These are phyloP conservation scores for Enteromius fasciolatus DNA, from an alignment of 2,797 vertebrate species.

Conservation along the genomic window DNA sequence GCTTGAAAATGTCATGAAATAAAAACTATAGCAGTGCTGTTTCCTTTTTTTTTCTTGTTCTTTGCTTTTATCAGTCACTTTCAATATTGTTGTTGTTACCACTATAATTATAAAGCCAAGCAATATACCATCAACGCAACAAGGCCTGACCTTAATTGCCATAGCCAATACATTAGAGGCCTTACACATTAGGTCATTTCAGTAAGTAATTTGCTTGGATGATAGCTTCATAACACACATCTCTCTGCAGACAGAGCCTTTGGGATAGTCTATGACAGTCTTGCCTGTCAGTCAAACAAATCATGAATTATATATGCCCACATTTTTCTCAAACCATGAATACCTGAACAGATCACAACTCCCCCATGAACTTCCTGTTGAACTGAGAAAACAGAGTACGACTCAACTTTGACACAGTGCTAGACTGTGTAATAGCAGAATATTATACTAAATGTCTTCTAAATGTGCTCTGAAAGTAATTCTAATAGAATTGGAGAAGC, in stretches of 20 bases:
- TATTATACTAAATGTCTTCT: constrained; percentile 18
- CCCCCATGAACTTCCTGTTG: constrained; percentile 39
- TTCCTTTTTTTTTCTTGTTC: not conserved
- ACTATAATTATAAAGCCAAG: constrained; percentile 14
- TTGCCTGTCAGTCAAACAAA: constrained; percentile 49
- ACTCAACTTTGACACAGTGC: constrained; percentile 29
- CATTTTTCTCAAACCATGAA: constrained; percentile 46
- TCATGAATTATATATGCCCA: constrained; percentile 49
- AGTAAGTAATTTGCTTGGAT: constrained; percentile 40
- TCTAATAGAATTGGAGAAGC: not conserved
- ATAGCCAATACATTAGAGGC: constrained; percentile 19
- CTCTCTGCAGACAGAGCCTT: constrained; percentile 18
- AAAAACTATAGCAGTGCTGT: constrained; percentile 1
- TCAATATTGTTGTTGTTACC: constrained; percentile 3
- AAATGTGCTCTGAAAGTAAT: not conserved
- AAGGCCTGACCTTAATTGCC: constrained; percentile 13
- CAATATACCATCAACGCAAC: not conserved
- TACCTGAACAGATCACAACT: constrained; percentile 39
- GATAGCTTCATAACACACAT: constrained; percentile 46
- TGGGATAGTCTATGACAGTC: constrained; percentile 29
- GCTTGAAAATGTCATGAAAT: constrained; percentile 5
- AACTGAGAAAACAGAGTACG: constrained; percentile 15
- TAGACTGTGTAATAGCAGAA: constrained; percentile 10
- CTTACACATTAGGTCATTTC: constrained; percentile 33
- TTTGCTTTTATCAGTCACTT: not conserved